These are phyloP conservation scores for Philotrypesis tridentata DNA, from an alignment of 1,140 invertebrate genomes.

Conservation along the genomic window DNA sequence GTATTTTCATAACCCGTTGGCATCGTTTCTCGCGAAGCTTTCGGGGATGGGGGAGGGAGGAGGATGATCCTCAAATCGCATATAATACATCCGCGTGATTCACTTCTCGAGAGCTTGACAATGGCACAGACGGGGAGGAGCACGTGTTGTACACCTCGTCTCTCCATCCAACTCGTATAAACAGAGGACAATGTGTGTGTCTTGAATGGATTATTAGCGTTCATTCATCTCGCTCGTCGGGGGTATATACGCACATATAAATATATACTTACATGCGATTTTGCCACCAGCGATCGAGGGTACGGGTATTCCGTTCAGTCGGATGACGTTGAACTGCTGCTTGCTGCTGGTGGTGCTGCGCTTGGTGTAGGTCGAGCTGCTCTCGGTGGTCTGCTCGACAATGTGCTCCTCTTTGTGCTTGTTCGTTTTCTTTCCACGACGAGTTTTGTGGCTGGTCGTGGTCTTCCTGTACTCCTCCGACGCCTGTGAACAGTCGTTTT, in stretches of 20 bases:
- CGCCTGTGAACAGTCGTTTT: conserved; percentile 66
- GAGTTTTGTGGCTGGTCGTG: conserved; percentile 65
- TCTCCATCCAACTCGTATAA: too few species aligned
- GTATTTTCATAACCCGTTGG: neutral
- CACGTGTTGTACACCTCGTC: too few species aligned
- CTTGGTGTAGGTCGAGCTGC: conserved; percentile 60
- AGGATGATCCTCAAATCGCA: too few species aligned
- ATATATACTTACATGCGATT: conserved; percentile 79
- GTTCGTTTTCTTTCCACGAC: conserved; percentile 64
- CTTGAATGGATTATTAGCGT: too few species aligned
- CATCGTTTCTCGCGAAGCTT: neutral
- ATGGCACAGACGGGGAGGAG: too few species aligned
- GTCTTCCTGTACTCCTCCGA: conserved; percentile 70
- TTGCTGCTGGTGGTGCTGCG: conserved; percentile 56
- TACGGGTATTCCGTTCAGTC: conserved; percentile 83
- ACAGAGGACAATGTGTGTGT: too few species aligned
- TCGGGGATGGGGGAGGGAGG: too few species aligned
- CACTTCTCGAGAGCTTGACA: neutral
- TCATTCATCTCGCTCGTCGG: too few species aligned
- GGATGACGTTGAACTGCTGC: conserved; percentile 76
- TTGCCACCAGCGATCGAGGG: conserved; percentile 80
- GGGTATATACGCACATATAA: too few species aligned
- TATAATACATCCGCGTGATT: neutral
- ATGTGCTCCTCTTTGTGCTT: conserved; percentile 66
- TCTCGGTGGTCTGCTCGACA: conserved; percentile 66